Percentiles rank a stretch among this genome's conserved stretches.
Conservation (phyloP, 2,113 vertebrate genomes). For the Gavialis gangeticus region DNA sequence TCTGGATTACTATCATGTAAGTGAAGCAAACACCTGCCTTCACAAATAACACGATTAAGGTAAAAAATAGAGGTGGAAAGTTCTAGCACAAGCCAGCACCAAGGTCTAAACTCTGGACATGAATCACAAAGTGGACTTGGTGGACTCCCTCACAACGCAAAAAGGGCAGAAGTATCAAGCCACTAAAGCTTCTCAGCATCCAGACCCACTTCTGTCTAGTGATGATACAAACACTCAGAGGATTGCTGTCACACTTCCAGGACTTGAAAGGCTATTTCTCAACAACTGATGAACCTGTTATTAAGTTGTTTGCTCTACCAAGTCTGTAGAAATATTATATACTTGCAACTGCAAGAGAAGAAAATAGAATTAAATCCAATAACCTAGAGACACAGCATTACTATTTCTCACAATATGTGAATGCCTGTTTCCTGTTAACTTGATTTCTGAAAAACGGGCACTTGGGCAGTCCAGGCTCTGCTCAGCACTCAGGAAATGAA, state of each 20-base stretch:
- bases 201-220: not conserved
- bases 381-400: not conserved
- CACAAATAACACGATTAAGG: not conserved
- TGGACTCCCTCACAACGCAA: not conserved
- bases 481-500: constrained; percentile 62
- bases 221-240: not conserved
- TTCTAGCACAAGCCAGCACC: not conserved
- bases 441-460: not conserved
- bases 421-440: not conserved
- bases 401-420: not conserved
- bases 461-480: not conserved
- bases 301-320: not conserved
- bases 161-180: not conserved
- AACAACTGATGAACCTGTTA: not conserved
- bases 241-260: not conserved
- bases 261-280: constrained; percentile 40
- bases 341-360: not conserved
- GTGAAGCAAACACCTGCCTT: not conserved
- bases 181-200: not conserved
- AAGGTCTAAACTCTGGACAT: rapidly evolving
- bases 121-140: not conserved
- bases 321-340: not conserved
- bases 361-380: not conserved
- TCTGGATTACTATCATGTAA: not conserved
- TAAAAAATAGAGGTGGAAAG: not conserved